Base-by-base conservation (phyloP, 2,113 vertebrate species). In the Isurus oxyrinchus region DNA sequence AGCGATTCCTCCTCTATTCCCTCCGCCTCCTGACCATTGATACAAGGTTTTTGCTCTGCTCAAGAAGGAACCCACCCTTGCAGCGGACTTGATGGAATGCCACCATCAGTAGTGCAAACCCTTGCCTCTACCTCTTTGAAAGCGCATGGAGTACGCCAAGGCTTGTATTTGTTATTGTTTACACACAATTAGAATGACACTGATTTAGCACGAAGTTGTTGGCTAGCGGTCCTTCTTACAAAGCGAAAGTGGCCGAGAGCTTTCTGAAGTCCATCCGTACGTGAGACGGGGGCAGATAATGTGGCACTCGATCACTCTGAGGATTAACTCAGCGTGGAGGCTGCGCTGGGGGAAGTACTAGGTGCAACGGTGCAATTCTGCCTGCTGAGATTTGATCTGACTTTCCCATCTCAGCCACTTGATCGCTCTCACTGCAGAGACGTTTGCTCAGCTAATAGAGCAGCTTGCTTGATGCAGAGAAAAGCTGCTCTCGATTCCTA, bases 331-430 rank as follows among this genome's bases (percentile, higher is more conserved):
- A 96, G 97, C 79, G 96, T 96, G 97, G 96, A 97, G 96, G 96
- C 96, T 97, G 96, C 81, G 95, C 69, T 66, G 96, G 96, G 96
- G 97, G 94, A 96, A 96, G 97, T 96, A 96, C 96, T 96, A 94
- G 97, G 96, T 96, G 95, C 96, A 96, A 57, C 96, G 76, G 96
- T 96, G 97, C 96, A 96, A 96, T 97, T 96, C 96, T 97, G 96
- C 96, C 96, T 96, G 97, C 97, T 97, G 97, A 97, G 97, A 97
- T 97, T 95, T 97, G 96, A 97, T 97, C 97, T 97, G 97, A 97
- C 97, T 97, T 97, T 84, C 97, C 96, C 96, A 96, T 96, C 96
- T 94, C 97, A 96, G 97, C 96, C 97, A 97, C 97, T 97, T 97
- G 96, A 96, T 97, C 96, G 97, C 97, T 97, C 96, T 96, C 97